Evolutionary conservation across 2,888 invertebrate species (phyloP).

Genomic region (Phengaris alcon): DNA sequence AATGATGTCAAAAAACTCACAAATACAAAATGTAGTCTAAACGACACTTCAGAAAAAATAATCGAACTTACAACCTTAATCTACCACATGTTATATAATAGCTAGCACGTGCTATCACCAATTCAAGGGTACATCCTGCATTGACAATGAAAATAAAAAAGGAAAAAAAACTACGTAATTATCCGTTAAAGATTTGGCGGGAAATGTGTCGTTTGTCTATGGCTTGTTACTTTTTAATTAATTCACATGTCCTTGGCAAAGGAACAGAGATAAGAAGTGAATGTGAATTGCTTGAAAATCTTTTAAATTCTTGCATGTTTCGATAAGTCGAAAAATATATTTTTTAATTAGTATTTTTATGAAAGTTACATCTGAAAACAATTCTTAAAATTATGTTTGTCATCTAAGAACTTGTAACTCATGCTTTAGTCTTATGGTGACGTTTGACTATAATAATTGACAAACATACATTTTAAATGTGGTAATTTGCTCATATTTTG

Average conservation of each 20-base stretch:
- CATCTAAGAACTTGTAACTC: too few relatives aligned
- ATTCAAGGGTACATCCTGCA: slow-evolving; percentile 26
- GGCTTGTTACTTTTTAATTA: slow-evolving; percentile 20
- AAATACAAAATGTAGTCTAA: slow-evolving; percentile 7
- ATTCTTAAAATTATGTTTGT: too few relatives aligned
- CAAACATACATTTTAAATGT: too few relatives aligned
- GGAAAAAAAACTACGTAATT: not conserved
- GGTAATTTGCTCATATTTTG: too few relatives aligned
- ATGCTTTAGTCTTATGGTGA: too few relatives aligned
- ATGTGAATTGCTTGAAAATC: slow-evolving; percentile 17
- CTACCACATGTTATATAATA: slow-evolving; percentile 27
- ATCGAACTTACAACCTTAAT: slow-evolving; percentile 29
- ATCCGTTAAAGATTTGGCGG: slow-evolving; percentile 30
- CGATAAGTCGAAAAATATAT: too few relatives aligned
- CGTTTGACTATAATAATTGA: too few relatives aligned
- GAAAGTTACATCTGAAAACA: too few relatives aligned
- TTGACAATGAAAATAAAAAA: slow-evolving; percentile 23
- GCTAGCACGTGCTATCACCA: slow-evolving; percentile 21
- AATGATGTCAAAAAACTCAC: slow-evolving; percentile 16
- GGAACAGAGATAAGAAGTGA: slow-evolving; percentile 11
- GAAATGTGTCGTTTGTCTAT: slow-evolving; percentile 27
- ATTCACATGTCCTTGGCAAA: slow-evolving; percentile 20
- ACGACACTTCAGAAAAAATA: slow-evolving; percentile 14
- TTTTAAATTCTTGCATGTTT: not conserved
- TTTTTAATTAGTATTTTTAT: too few relatives aligned